Evolutionary conservation across 2,113 vertebrate genomes (phyloP), one percentile per base, ranked within the genome.

Genomic region (Chloebia gouldiae): DNA sequence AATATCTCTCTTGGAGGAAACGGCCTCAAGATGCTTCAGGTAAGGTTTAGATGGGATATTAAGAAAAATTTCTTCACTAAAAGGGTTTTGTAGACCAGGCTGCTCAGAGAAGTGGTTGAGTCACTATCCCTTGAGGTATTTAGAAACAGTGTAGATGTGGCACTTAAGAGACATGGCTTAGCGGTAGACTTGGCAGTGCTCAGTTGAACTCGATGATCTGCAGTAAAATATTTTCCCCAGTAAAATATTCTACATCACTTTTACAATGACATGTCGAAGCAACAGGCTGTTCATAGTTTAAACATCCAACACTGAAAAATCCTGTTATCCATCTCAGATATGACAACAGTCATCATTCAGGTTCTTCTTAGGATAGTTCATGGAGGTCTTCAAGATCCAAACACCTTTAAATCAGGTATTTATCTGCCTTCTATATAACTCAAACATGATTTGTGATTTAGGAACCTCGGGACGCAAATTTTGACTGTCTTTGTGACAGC

Each of bases 171-270:
- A 60, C 27, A 20, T 10, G 23, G 7, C 60, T 60, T 53, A 88
- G 35, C 15, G 16, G 14, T n/a, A 28, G 27, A 37, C 14, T 61
- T 68, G 9, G 51, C 19, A 82, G 11, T 28, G 10, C 22, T 53
- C 10, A 23, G 28, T 28, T 54, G 25, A 19, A 59, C 44, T 51
- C 0, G 0, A 44, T 23, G 11, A 56, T 27, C 40, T n/a, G 10
- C 42, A 61, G 54, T n/a, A n/a, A 56, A 3, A 9, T 6, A 13
- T 81, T 24, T 57, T 21, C 18, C 28, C 59, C 16, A 7, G 0
- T 44, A 68, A 37, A 39, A 39, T 10, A 50, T 14, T 68, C 30
- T 27, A 15, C 28, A 21, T 28, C 9, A 33, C 28, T 81, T 27
- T 39, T 82, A 54, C 22, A 68, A 19, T 28, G 72, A 54, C 16